phyloP scores from a whole-genome alignment of 2,797 vertebrate species.

The Salmo trutta region DNA sequence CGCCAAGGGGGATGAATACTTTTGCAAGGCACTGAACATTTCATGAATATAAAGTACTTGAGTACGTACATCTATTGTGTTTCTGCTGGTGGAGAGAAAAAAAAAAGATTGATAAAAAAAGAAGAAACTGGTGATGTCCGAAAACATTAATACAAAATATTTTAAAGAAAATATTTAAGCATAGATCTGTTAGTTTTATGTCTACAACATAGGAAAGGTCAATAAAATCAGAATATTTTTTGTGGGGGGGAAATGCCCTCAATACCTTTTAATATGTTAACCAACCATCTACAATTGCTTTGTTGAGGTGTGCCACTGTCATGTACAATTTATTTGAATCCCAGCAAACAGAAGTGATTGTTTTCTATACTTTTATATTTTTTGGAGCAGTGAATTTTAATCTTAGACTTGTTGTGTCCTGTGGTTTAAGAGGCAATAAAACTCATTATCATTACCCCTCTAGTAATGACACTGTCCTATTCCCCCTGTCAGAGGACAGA shows the following conservation, averaged over 20 bases:
- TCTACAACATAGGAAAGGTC: neutral
- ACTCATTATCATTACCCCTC: neutral
- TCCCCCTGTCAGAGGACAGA: constrained; percentile 35
- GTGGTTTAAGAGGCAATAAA: neutral
- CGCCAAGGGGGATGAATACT: no score
- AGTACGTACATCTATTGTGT: neutral
- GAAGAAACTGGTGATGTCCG: neutral
- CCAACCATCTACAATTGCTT: neutral
- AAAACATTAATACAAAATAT: neutral
- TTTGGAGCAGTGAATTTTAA: neutral
- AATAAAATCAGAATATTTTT: neutral
- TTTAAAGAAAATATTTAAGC: neutral
- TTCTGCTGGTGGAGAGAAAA: neutral
- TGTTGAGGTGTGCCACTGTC: neutral
- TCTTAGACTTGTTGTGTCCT: neutral
- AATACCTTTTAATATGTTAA: neutral
- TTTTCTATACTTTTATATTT: neutral
- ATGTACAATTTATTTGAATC: neutral
- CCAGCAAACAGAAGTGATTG: neutral
- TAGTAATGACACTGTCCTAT: neutral
- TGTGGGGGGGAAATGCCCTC: neutral
- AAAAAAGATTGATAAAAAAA: neutral
- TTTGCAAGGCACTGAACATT: neutral
- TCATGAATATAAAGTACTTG: neutral
- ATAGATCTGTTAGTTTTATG: neutral